phyloP scores from a whole-genome alignment of 1,140 invertebrate genomes.

The Hyles vespertilio region DNA sequence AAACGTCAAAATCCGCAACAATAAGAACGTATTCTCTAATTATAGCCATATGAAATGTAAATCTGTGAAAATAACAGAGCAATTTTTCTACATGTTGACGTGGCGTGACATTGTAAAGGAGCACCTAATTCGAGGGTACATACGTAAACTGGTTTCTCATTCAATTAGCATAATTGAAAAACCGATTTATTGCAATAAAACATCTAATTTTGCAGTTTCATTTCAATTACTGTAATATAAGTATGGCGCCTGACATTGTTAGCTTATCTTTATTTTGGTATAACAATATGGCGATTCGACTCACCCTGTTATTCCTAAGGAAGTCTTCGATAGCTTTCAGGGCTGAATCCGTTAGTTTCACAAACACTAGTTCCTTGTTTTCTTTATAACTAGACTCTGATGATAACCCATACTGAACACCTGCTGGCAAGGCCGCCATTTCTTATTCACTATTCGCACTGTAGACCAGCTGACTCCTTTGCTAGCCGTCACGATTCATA shows the following conservation, averaged over 20 bases:
- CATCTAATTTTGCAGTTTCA: conserved; percentile 60
- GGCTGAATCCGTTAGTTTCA: conserved; percentile 96
- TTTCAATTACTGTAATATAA: conserved; percentile 72
- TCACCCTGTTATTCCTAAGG: conserved; percentile 89
- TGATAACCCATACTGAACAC: conserved; percentile 96
- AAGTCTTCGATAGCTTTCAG: conserved; percentile 93
- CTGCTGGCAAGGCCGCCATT: conserved; percentile 96
- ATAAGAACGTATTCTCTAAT: conserved; percentile 65
- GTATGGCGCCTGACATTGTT: conserved; percentile 74
- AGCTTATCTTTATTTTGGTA: conserved; percentile 68
- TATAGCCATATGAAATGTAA: conserved; percentile 70
- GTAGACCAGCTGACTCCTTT: conserved; percentile 76
- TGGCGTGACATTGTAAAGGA: conserved; percentile 66
- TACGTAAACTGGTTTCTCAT: conserved; percentile 28
- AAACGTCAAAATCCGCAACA: conserved; percentile 51
- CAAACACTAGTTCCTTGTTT: conserved; percentile 93
- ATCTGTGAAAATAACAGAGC: conserved; percentile 69
- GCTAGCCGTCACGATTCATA: conserved; percentile 75
- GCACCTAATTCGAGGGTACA: conserved; percentile 28
- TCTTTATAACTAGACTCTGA: conserved; percentile 89
- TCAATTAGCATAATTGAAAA: conserved; percentile 21
- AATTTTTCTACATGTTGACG: conserved; percentile 73
- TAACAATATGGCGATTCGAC: conserved; percentile 75
- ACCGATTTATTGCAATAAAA: conserved; percentile 37
- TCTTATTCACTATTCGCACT: conserved; percentile 78